A percentile compares a stretch with the other conserved stretches of the same genome.
These are phyloP conservation scores for Unio delphinus DNA, from an alignment of 2,888 invertebrate species.

Conservation along the genomic window DNA sequence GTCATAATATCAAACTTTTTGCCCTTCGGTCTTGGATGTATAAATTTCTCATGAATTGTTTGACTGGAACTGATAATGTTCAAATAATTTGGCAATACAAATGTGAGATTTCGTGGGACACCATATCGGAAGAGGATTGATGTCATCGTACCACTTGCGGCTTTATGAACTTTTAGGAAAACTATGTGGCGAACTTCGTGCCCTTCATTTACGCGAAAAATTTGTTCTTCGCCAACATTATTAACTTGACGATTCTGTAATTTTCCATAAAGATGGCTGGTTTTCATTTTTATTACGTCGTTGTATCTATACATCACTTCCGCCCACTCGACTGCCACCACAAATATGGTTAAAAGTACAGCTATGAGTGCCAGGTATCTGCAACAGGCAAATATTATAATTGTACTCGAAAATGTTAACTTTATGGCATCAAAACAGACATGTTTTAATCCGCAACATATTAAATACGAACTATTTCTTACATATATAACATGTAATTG, in stretches of 20 bases:
- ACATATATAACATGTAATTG: too few species aligned
- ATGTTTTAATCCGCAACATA: too few species aligned
- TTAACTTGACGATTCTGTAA: too few species aligned
- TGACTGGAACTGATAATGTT: constrained; percentile 33
- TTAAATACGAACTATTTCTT: too few species aligned
- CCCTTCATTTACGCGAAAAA: constrained; percentile 9
- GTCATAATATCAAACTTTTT: constrained; percentile 40
- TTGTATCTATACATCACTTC: constrained; percentile 1
- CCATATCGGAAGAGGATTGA: constrained; percentile 44
- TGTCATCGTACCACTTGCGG: constrained; percentile 42
- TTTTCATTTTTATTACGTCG: too few species aligned
- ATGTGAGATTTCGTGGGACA: constrained; percentile 26
- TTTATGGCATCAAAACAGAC: too few species aligned
- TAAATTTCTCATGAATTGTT: constrained; percentile 22
- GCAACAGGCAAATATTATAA: too few species aligned
- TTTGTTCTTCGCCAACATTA: too few species aligned
- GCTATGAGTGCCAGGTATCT: too few species aligned
- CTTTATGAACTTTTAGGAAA: constrained; percentile 49
- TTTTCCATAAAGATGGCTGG: too few species aligned
- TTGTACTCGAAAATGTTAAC: too few species aligned
- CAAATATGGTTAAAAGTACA: too few species aligned
- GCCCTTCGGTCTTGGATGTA: constrained; percentile 25
- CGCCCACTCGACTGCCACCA: constrained; percentile 5
- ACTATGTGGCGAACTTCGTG: constrained; percentile 34
- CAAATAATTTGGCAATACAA: constrained; percentile 32